Percentiles rank a stretch among this genome's conserved stretches.
Evolutionary conservation across 2,797 vertebrate species (phyloP).

Genomic region (Bovichtus diacanthus): DNA sequence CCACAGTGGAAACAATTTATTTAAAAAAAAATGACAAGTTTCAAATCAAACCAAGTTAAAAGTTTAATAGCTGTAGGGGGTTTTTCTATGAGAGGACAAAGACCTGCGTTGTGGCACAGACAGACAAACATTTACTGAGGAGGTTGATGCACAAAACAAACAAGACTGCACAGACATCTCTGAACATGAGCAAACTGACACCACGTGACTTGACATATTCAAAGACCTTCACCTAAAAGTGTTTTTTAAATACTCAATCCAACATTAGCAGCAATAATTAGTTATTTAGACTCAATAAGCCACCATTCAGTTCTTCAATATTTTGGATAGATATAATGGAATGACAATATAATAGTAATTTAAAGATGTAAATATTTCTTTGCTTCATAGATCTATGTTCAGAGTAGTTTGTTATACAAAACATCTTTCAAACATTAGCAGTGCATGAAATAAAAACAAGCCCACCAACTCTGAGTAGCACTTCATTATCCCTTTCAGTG

Average conservation of each 20-base stretch:
- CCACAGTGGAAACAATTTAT: constrained; percentile 60
- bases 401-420: constrained; percentile 44
- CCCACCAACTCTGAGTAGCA: constrained; percentile 45
- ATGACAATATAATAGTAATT: constrained; percentile 34
- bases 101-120: constrained; percentile 65
- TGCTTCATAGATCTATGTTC: constrained; percentile 50
- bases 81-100: constrained; percentile 61
- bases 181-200: constrained; percentile 46
- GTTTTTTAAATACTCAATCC: constrained; percentile 47
- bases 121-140: constrained; percentile 48
- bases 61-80: constrained; percentile 68
- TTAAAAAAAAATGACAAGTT: constrained; percentile 68
- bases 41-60: constrained; percentile 77
- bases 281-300: constrained; percentile 49
- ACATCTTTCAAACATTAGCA: constrained; percentile 49
- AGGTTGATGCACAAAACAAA: constrained; percentile 40
- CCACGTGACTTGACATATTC: constrained; percentile 27
- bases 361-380: constrained; percentile 32
- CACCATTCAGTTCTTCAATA: constrained; percentile 49
- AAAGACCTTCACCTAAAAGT: constrained; percentile 55
- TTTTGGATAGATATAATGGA: constrained; percentile 44
- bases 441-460: constrained; percentile 45
- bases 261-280: constrained; percentile 80
- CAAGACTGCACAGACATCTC: constrained; percentile 29
- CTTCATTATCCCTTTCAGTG: constrained; percentile 53